phyloP scores from a whole-genome alignment of 2,888 invertebrate species.

The Nomada fabriciana region DNA sequence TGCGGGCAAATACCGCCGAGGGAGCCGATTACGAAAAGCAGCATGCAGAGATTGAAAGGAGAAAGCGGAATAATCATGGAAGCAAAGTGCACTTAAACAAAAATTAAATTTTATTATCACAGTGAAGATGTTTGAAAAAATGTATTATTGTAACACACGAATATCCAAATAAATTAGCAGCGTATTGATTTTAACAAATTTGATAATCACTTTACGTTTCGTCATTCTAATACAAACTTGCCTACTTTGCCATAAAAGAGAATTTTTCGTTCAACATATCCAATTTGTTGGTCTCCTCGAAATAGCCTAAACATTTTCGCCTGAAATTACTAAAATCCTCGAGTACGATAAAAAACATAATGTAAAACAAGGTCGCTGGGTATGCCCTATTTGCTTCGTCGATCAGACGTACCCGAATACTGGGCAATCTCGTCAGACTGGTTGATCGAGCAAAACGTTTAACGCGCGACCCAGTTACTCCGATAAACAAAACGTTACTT shows the following conservation, averaged over 20 bases:
- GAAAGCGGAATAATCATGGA: background rate
- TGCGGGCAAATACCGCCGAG: slow-evolving; percentile 56
- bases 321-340: background rate
- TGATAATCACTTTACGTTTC: no score
- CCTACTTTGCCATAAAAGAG: background rate
- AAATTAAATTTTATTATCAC: background rate
- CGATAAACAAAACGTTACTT: slow-evolving; percentile 36
- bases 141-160: background rate
- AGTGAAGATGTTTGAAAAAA: background rate
- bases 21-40: slow-evolving; percentile 52
- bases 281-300: background rate
- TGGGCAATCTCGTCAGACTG: background rate
- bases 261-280: background rate
- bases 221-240: background rate
- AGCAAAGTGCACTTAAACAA: background rate
- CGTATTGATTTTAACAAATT: no score
- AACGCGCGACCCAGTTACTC: slow-evolving; percentile 40
- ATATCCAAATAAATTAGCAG: no score
- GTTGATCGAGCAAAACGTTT: slow-evolving; percentile 26
- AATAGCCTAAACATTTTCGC: no score
- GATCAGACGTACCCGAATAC: background rate
- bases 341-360: background rate
- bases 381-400: background rate
- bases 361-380: background rate
- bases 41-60: background rate